Conservation (phyloP, 2,888 invertebrate species). For the Cryptophagus acutangulus region DNA sequence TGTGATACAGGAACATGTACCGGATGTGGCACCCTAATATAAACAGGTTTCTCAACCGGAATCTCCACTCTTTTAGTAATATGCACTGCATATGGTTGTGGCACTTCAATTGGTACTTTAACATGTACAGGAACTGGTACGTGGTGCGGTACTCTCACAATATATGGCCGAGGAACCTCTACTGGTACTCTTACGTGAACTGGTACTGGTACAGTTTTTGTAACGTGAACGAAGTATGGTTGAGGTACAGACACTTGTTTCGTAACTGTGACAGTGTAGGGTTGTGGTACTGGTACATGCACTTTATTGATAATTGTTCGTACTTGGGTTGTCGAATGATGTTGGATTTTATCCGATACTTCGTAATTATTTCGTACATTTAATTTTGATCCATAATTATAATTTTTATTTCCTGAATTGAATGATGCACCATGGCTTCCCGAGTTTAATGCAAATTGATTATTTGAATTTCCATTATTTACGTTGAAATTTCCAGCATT, state of each 20-base stretch:
- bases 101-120: slow-evolving; percentile 33
- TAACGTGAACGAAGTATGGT: slow-evolving; percentile 17
- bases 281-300: slow-evolving; percentile 16
- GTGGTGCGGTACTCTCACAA: slow-evolving; percentile 19
- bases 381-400: too few species aligned
- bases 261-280: slow-evolving; percentile 21
- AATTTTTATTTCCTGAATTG: too few species aligned
- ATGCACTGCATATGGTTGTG: slow-evolving; percentile 35
- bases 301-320: slow-evolving; percentile 11
- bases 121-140: slow-evolving; percentile 27
- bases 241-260: slow-evolving; percentile 21
- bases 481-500: too few species aligned
- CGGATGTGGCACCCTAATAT: slow-evolving; percentile 31
- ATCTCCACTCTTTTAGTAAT: slow-evolving; percentile 29
- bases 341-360: too few species aligned
- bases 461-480: too few species aligned
- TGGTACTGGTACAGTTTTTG: slow-evolving; percentile 11
- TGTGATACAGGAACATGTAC: slow-evolving; percentile 32
- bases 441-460: too few species aligned
- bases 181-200: slow-evolving; percentile 9
- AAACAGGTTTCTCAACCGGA: slow-evolving; percentile 32
- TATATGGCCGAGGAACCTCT: slow-evolving; percentile 32
- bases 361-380: too few species aligned
- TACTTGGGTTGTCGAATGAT: too few species aligned
- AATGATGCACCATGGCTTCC: too few species aligned